phyloP scores from a whole-genome alignment of 2,113 vertebrate species.

The Calypte anna region DNA sequence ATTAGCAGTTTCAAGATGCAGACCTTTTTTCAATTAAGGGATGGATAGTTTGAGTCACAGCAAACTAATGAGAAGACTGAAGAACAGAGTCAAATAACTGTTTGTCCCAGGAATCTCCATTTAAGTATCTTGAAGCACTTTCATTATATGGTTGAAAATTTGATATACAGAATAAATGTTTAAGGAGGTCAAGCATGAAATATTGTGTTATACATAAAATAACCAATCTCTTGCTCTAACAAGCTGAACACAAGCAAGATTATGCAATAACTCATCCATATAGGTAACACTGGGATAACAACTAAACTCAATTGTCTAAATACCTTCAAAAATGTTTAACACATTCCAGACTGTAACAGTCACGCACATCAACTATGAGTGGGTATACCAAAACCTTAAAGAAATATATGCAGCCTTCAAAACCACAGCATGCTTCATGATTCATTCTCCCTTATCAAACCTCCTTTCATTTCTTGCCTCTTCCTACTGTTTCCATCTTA shows the following conservation, averaged over 20 bases:
- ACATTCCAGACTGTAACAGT: neutral
- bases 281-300: neutral
- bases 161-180: neutral
- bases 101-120: neutral
- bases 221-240: neutral
- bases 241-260: neutral
- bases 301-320: constrained; percentile 1
- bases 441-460: constrained; percentile 20
- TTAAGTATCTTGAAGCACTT: neutral
- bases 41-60: neutral
- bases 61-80: neutral
- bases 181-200: neutral
- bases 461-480: neutral
- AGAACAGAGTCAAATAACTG: neutral
- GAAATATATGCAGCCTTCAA: constrained; percentile 23
- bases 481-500: constrained; percentile 12
- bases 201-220: neutral
- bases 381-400: neutral
- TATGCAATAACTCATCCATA: neutral
- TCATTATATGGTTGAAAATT: neutral
- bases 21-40: neutral
- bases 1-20: neutral
- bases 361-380: neutral
- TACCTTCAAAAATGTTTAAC: constrained; percentile 1
- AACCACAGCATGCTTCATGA: constrained; percentile 1